Conservation (phyloP, 1,140 invertebrate genomes). For the Carposina sasakii region DNA sequence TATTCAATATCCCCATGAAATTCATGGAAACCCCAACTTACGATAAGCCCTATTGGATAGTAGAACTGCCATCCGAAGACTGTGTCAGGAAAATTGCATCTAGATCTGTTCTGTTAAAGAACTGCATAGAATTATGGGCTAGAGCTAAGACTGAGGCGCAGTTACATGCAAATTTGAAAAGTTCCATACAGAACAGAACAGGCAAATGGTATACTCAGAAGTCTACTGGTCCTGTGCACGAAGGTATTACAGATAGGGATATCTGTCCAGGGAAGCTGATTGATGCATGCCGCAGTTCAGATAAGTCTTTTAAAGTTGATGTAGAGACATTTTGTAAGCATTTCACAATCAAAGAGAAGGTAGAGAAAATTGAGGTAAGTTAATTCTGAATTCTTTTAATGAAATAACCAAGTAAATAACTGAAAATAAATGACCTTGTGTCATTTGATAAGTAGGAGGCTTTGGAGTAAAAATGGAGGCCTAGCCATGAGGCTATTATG, state of each 20-base stretch:
- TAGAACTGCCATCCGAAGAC: slow-evolving; percentile 76
- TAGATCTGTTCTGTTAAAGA: slow-evolving; percentile 83
- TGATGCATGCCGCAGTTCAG: slow-evolving; percentile 66
- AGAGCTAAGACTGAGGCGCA: slow-evolving; percentile 72
- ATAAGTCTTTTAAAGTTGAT: slow-evolving; percentile 84
- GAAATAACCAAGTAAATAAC: no score
- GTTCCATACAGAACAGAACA: slow-evolving; percentile 54
- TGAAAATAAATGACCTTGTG: no score
- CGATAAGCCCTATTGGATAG: slow-evolving; percentile 85
- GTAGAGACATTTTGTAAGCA: slow-evolving; percentile 93
- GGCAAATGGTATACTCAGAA: slow-evolving; percentile 41
- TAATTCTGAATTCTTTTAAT: no score
- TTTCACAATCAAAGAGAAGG: slow-evolving; percentile 83
- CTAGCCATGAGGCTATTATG: no score
- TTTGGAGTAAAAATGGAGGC: no score
- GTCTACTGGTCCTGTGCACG: slow-evolving; percentile 11
- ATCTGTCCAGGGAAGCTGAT: slow-evolving; percentile 69
- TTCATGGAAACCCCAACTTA: slow-evolving; percentile 71
- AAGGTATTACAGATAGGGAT: slow-evolving; percentile 31
- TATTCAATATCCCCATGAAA: slow-evolving; percentile 78
- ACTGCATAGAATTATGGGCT: slow-evolving; percentile 86
- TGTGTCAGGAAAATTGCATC: slow-evolving; percentile 77
- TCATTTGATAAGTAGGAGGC: no score
- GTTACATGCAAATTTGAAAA: slow-evolving; percentile 78
- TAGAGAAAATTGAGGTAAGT: slow-evolving; percentile 88